Base-by-base conservation (phyloP, 2,113 vertebrate species). In the Castor canadensis region DNA sequence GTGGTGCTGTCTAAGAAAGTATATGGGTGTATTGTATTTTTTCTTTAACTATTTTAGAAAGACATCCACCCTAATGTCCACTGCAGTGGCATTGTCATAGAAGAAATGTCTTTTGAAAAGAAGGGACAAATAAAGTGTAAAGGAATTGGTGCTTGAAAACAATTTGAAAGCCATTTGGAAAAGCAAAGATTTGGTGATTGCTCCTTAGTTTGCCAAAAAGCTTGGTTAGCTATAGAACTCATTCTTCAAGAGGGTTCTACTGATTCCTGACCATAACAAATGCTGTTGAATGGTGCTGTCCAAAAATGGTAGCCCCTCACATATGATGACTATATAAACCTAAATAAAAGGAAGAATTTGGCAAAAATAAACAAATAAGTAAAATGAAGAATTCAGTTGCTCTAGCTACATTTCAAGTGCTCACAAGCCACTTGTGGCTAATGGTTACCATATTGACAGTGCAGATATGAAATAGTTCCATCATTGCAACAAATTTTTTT, bases 1-100 rank as follows among this genome's bases (percentile, higher is more conserved):
- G 30, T 88, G 54, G 88, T 86, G 56, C 81, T 93, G 58, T 89
- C 93, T 90, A 71, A 94, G 82, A 90, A 86, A 71, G 81, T 93
- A 71, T 62, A 60, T 69, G 64, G n/a, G 49, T 91, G 3, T 95
- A 71, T 75, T 90, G 32, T 77, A 66, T 73, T 91, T 86, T 80
- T 71, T 62, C n/a, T 79, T 94, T 95, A 92, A 69, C 62, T 38
- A 75, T 83, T 97, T 96, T 92, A 86, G 91, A 82, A 86, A 93
- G 93, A 82, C 28, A 94, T 60, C 40, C 40, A 86, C 90, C 75
- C 77, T 88, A 66, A 60, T 38, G 16, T 89, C 76, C 87, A 16
- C 80, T 88, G 47, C 19, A 76, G 66, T 64, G 38, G 12, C 32
- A 56, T 90, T 90, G 64, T 58, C 40, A 58, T 52, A 76, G 86